Base-by-base conservation (phyloP, 2,113 vertebrate species). In the Calypte anna region DNA sequence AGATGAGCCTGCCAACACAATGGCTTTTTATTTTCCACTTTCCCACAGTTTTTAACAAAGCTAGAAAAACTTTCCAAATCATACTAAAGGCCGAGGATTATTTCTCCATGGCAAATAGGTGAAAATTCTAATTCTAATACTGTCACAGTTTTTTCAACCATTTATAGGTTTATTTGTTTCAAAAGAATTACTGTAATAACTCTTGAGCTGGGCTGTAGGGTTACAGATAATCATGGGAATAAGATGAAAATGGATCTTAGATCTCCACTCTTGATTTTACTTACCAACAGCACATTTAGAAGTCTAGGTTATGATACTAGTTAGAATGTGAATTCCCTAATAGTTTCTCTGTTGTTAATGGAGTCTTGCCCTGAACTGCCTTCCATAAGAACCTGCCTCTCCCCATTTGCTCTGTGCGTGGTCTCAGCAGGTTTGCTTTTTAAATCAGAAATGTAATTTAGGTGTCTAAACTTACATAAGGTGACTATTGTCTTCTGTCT, bases 241-340 rank as follows among this genome's bases (percentile, higher is more conserved):
- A 81, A 92, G 44, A 86, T 16, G 15, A 84, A 91, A 91, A 89
- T 33, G 25, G 14, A 68, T 93, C 86, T 92, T 48, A 75, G 53
- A 67, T 87, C 46, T 84, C 24, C 21, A 19, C 7, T 82, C 62
- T 73, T 46, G 44, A 86, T 89, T 69, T 68, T 89, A 82, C 57
- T 70, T 84, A 14, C 30, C 36, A 79, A 36, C 18, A 54, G n/a
- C 27, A 79, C 36, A 25, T 64, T 89, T 69, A 59, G 48, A 90
- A 86, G 13, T 58, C 50, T n/a, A 82, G 90, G 43, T 44, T 67
- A 53, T 31, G 30, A 28, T 62, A n/a, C 17, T 15, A 69, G n/a
- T 54, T 76, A 61, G 70, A 87, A 76, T 14, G 22, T 0, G 1
- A 82, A 80, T 74, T 68, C 38, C n/a, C 46, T 20, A 31, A 74